Evolutionary conservation across 2,113 vertebrate species (phyloP).

Genomic region (Pitta sordida): DNA sequence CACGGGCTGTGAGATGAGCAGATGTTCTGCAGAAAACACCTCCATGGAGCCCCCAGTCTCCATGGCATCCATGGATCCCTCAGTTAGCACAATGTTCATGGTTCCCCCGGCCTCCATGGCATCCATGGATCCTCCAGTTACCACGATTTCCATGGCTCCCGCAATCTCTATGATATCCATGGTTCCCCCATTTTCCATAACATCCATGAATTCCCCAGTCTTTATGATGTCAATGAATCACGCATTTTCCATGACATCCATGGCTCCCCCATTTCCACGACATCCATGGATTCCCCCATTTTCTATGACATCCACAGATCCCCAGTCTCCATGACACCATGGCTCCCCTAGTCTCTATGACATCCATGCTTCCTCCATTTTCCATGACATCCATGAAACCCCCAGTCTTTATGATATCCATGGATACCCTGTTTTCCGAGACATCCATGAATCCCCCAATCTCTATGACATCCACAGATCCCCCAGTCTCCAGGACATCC

Average conservation of each 20-base stretch:
- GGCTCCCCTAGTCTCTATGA: fast-evolving
- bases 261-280: fast-evolving
- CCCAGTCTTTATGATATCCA: fast-evolving
- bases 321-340: background rate
- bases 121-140: background rate
- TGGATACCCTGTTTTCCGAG: fast-evolving
- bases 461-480: background rate
- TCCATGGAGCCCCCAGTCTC: background rate
- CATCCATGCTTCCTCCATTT: fast-evolving
- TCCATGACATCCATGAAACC: background rate
- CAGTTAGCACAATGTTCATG: background rate
- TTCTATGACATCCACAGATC: background rate
- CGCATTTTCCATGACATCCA: fast-evolving
- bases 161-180: no score
- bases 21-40: background rate
- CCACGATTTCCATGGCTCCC: background rate
- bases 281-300: fast-evolving
- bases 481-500: fast-evolving
- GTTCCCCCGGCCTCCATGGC: fast-evolving
- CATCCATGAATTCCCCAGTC: fast-evolving
- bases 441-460: fast-evolving
- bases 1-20: background rate
- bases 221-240: background rate
- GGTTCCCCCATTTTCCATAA: fast-evolving
- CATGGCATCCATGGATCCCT: background rate